These are phyloP conservation scores for Diphyllodes magnificus DNA, from an alignment of 2,113 vertebrate genomes.

Conservation along the genomic window DNA sequence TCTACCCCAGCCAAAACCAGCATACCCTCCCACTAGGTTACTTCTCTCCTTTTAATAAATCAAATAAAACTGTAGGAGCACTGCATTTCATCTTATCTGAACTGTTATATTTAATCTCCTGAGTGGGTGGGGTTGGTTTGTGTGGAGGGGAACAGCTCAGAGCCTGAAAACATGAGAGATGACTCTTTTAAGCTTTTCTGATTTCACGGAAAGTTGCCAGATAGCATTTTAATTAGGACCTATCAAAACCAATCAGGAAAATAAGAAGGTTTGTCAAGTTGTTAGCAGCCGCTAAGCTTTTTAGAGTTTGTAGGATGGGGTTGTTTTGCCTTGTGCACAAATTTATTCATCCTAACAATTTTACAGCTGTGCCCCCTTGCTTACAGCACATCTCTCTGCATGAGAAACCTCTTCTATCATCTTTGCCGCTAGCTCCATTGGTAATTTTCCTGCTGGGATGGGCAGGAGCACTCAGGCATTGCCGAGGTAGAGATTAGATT, in stretches of 20 bases:
- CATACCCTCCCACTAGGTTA: background rate
- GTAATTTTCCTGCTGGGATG: conserved; percentile 54
- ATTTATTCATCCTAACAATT: conserved; percentile 46
- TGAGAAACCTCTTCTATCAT: conserved; percentile 57
- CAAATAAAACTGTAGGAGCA: conserved; percentile 41
- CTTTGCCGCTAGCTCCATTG: background rate
- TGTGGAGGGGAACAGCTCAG: background rate
- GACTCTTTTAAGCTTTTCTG: conserved; percentile 47
- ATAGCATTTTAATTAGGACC: conserved; percentile 46
- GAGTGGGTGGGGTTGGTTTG: conserved; percentile 4
- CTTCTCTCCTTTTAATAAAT: conserved; percentile 56
- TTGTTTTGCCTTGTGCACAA: background rate
- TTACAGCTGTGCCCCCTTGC: conserved; percentile 37
- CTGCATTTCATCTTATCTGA: conserved; percentile 48
- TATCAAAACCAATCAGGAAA: conserved; percentile 47
- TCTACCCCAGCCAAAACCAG: background rate
- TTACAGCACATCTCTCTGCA: conserved; percentile 55
- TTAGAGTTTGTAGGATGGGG: background rate
- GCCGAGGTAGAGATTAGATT: conserved; percentile 39
- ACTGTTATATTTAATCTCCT: conserved; percentile 23
- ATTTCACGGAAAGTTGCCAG: conserved; percentile 13
- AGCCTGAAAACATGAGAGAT: conserved; percentile 44
- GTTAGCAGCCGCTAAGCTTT: background rate
- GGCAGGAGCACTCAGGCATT: conserved; percentile 28
- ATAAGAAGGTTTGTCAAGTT: conserved; percentile 12